Base-by-base conservation (phyloP, 2,797 vertebrate species). In the Forpus xanthops region DNA sequence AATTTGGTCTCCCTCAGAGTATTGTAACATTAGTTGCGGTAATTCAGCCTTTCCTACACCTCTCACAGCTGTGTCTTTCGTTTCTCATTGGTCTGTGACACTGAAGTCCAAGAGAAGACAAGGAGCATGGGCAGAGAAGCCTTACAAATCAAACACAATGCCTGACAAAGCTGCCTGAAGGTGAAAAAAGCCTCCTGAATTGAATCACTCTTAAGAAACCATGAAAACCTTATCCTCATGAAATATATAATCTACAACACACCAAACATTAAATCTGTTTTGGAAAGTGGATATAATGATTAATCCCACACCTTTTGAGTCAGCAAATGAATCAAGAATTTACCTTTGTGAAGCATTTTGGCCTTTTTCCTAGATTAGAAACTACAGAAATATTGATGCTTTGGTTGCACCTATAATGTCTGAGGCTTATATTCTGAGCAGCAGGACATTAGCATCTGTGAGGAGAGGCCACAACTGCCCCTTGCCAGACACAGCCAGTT, bases 101-200 rank as follows among this genome's bases (percentile, higher is more conserved):
- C 31, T 21, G 1, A 83, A 60, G 23, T 37, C 42, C 11, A 8
- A 44, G 31, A 47, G 37, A 71, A 75, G n/a, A 19, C 42, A 75
- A 53, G 42, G 27, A 25, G 10, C 27, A 39, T 0, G 3, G 8
- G n/a, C 15, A 42, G 42, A 70, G 49, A 56, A 56, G 21, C 25
- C 41, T 23, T 27, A 31, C 10, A 23, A 31, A 35, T 78, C 45
- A 53, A 55, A 72, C 14, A 35, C 14, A 27, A 10, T 41, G 24
- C 1, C 6, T 30, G 53, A 68, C 7, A 12, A 87, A 74, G 23
- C 27, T 2, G 3, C 2, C 0, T 14, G 50, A 62, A 27, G 11
- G 5, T 9, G 7, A 3, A 41, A 70, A 79, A 53, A 52, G 8
- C 25, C 15, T 88, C 30, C 16, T 41, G 25, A 5, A 44, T 35